Evolutionary conservation across 1,140 invertebrate species (phyloP), one percentile per base, ranked within the genome.

Genomic region (Danaus melanippus): DNA sequence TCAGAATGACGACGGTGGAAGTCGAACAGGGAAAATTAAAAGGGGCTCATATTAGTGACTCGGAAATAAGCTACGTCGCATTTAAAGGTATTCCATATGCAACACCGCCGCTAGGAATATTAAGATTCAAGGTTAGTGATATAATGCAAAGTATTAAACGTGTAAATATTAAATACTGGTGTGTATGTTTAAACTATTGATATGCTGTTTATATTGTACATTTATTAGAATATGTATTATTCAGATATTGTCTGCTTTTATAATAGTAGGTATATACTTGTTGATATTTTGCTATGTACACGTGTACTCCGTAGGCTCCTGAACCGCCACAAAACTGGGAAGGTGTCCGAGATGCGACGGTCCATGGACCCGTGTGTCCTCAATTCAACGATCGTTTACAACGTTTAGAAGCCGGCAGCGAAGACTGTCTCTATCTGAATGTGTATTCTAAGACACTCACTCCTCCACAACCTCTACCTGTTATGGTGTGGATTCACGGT

Each of bases 401-500:
- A 12, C 64, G 74, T n/a, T 60, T 79, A 4, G 79, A 81, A 43
- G 42, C 58, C 0, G 89, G 89, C 0, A 73, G 84, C 40, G 90
- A 92, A 72, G 93, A 95, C 67, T 95, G 93, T 66, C 88, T 95
- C 1, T 93, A 91, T 70, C 77, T 95, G 10, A 94, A 95, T 66
- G 89, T 95, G 0, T 93, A 91, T 71, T 87, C 89, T 10, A 90
- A 88, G 60, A 64, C 58, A 32, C 17, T 79, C 1, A 62, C 46
- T 1, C 72, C 78, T 1, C 12, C 64, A 0, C 58, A 64, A 39
- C 75, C 67, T 10, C 87, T 89, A 53, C 90, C 93, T 0, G 92
- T 95, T 0, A 90, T 95, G 89, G 87, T 94, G 0, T 95, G 90
- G 89, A 89, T 95, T 12, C 91, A 95, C 71, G 93, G 93, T 0